Conservation (phyloP, 2,888 invertebrate genomes). For the Dorcus parallelipipedus region DNA sequence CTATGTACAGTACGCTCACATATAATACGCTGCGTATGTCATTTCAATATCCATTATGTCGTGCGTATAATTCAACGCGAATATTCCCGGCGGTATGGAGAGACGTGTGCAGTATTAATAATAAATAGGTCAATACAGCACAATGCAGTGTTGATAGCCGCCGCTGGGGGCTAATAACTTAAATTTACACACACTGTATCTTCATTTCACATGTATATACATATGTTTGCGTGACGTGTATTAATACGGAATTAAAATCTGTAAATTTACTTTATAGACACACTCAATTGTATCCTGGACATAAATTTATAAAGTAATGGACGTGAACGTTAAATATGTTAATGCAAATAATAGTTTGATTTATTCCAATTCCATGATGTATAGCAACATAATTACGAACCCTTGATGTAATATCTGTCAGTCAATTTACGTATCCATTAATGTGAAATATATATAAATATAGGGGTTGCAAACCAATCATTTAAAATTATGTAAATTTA, state of each 20-base stretch:
- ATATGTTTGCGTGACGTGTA: not conserved
- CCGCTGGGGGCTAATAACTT: conserved; percentile 17
- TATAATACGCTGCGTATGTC: conserved; percentile 19
- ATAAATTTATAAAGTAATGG: not conserved
- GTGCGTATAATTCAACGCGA: conserved; percentile 16
- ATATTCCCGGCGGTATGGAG: conserved; percentile 9
- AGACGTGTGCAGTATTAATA: conserved; percentile 23
- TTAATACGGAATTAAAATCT: not conserved
- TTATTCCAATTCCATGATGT: no score
- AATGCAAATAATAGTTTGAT: not conserved
- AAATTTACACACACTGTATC: conserved; percentile 10
- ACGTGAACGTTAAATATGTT: not conserved
- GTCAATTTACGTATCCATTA: not conserved
- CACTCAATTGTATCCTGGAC: not conserved
- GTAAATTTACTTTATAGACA: not conserved
- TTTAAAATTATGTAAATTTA: not conserved
- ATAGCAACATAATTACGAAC: not conserved
- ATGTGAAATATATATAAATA: not conserved
- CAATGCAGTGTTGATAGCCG: conserved; percentile 11
- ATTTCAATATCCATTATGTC: conserved; percentile 23
- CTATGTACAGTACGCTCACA: conserved; percentile 3
- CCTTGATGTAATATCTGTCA: not conserved
- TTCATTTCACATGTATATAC: not conserved
- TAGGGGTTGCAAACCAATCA: not conserved
- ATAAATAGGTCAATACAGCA: conserved; percentile 23